These are phyloP conservation scores for Spisula solida DNA, from an alignment of 2,888 invertebrate genomes.

Conservation along the genomic window DNA sequence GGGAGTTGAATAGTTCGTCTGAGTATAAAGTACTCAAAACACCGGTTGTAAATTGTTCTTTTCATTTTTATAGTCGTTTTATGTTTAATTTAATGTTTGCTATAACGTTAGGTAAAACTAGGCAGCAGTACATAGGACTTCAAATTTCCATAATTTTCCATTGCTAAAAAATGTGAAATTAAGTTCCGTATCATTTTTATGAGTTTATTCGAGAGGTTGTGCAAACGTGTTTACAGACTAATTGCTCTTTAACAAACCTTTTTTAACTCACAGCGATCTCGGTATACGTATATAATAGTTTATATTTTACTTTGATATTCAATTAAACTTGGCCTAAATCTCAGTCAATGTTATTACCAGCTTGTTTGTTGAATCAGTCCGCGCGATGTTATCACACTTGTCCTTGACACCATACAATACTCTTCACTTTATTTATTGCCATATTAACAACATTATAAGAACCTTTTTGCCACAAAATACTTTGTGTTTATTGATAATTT, in stretches of 20 bases:
- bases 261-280: neutral
- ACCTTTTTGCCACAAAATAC: too few species aligned
- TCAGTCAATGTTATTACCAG: neutral
- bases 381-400: too few species aligned
- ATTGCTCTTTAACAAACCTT: neutral
- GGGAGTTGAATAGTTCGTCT: neutral
- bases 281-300: too few species aligned
- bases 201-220: slow-evolving; percentile 5
- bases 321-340: neutral
- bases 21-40: neutral
- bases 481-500: too few species aligned
- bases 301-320: neutral
- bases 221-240: neutral
- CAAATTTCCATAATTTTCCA: neutral
- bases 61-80: neutral
- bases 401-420: too few species aligned
- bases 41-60: neutral
- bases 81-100: neutral
- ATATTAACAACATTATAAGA: too few species aligned
- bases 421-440: too few species aligned
- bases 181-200: neutral
- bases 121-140: neutral
- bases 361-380: too few species aligned
- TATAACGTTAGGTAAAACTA: neutral
- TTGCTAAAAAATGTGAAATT: neutral